A percentile compares a stretch with the other conserved stretches of the same genome.
phyloP scores from a whole-genome alignment of 2,113 vertebrate genomes.

The Fregata magnificens region DNA sequence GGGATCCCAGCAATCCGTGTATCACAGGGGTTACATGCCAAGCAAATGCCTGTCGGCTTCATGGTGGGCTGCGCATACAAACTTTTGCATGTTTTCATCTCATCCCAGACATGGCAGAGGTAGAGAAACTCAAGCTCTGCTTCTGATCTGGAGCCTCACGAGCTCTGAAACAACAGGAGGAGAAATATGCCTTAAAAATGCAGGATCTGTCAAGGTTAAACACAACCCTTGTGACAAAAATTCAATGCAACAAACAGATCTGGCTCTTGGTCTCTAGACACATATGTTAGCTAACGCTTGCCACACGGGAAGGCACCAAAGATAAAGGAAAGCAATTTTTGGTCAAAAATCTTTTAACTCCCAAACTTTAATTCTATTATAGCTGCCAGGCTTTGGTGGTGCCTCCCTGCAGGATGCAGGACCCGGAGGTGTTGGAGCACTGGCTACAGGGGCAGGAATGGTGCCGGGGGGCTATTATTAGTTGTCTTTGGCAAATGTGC shows the following conservation, averaged over 20 bases:
- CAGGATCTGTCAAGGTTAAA: not conserved
- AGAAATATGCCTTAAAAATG: not conserved
- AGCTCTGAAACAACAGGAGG: not conserved
- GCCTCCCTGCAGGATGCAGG: not conserved
- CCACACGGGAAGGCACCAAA: not conserved
- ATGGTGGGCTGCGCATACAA: not conserved
- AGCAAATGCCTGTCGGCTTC: not conserved
- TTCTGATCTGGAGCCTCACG: not conserved
- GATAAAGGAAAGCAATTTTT: not conserved
- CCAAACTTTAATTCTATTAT: not conserved
- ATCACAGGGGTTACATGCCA: not conserved
- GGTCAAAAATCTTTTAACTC: not conserved
- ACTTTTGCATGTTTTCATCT: not conserved
- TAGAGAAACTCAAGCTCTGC: not conserved
- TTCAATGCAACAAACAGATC: not conserved
- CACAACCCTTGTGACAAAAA: not conserved
- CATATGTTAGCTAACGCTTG: not conserved
- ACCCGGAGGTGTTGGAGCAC: not conserved
- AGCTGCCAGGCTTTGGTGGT: not conserved
- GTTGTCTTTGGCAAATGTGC: not conserved
- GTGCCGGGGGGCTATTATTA: not conserved
- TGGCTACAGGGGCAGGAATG: rapidly evolving
- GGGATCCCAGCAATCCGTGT: not conserved
- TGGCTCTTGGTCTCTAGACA: not conserved
- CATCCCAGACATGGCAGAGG: not conserved